Evolutionary conservation across 2,113 vertebrate species (phyloP), one percentile per base, ranked within the genome.

Genomic region (Tachuris rubrigastra): DNA sequence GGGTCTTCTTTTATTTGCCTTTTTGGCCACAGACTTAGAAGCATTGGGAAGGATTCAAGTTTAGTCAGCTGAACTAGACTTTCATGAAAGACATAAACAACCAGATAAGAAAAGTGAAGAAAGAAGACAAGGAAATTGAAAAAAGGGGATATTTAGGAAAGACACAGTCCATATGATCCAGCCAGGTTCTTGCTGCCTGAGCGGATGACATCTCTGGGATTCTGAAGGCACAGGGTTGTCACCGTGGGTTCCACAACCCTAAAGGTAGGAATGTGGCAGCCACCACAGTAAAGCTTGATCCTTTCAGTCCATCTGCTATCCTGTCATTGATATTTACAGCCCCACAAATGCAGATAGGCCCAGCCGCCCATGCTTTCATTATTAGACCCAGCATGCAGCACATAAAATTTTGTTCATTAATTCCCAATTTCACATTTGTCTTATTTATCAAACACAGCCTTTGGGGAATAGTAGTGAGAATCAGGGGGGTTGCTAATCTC

Each of bases 371-470:
- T 58, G 76, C 46, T 91, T 79, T 90, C 86, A 66, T 90, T 92
- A 92, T 88, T 73, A 88, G 76, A 69, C 83, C 16, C 91, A 95
- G 95, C 83, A 96, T 76, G 83, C 19, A 66, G 76, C 72, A 80
- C 37, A 90, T 80, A 69, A 91, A 69, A 84, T 91, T 92, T 84
- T 87, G 37, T 63, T 94, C 68, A 69, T 87, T 96, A 95, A 67
- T 81, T 81, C 68, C 91, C 73, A 71, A 33, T 89, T 91, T 85
- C 46, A 49, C 35, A 77, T 92, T 88, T 81, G 63, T 58, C 72
- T 91, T 92, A 89, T 84, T 90, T 92, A 74, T 73, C 89, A 87
- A 93, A 67, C 33, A 78, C 14, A 50, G 73, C 77, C 84, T 95
- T 77, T 80, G 72, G 89, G 59, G n/a, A 11, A 92, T 41, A 65